Evolutionary conservation across 2,888 invertebrate species (phyloP).

Genomic region (Frankliniella intonsa): DNA sequence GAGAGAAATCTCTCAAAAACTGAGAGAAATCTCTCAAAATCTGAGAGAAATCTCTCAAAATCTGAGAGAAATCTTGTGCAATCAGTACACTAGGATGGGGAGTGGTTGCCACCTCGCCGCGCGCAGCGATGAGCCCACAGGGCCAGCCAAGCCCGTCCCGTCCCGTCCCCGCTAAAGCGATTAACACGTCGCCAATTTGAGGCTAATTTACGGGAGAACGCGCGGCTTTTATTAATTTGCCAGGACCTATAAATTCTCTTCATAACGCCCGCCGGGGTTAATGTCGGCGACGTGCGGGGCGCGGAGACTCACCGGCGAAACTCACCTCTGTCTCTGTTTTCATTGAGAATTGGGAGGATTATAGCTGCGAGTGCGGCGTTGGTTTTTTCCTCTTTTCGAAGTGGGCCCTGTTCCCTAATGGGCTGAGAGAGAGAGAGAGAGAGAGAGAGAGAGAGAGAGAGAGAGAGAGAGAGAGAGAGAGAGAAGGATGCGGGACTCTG

Average conservation of each 20-base stretch:
- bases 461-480: neutral
- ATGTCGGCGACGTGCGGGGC: neutral
- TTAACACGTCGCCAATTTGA: neutral
- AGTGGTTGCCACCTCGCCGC: too few species aligned
- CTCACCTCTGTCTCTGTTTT: too few species aligned
- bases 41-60: too few species aligned
- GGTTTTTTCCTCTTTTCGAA: neutral
- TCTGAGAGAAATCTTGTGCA: too few species aligned
- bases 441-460: neutral
- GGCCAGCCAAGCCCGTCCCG: neutral
- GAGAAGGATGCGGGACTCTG: neutral
- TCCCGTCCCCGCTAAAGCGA: neutral
- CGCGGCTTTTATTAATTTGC: constrained; percentile 21
- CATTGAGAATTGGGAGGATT: neutral
- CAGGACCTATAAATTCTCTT: neutral
- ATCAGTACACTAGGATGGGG: too few species aligned
- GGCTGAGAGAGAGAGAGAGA: neutral
- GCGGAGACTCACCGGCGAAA: neutral
- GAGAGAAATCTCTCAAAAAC: too few species aligned
- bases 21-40: too few species aligned
- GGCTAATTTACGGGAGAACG: constrained; percentile 14
- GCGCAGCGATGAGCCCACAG: too few species aligned
- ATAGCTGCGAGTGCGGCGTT: neutral
- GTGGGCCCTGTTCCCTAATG: neutral
- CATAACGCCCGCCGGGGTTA: neutral